phyloP scores from a whole-genome alignment of 2,113 vertebrate species.

The Syrmaticus mikado region DNA sequence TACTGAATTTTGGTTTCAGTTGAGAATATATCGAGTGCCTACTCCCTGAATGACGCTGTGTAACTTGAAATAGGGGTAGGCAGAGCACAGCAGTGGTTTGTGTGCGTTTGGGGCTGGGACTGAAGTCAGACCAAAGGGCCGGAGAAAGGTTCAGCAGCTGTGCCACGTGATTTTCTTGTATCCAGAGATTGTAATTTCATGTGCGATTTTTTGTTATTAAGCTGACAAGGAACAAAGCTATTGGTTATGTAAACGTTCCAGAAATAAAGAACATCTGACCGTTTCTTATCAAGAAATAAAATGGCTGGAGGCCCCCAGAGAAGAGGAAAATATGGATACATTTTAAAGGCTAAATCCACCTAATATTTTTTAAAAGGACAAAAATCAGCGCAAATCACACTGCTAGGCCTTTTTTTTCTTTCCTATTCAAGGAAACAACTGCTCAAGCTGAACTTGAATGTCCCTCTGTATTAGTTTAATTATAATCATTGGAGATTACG shows the following conservation, averaged over 20 bases:
- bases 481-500: slow-evolving; percentile 57
- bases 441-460: slow-evolving; percentile 17
- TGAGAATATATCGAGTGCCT: not conserved
- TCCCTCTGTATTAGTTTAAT: slow-evolving; percentile 64
- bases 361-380: not conserved
- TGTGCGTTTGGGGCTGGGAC: not conserved
- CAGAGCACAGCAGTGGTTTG: not conserved
- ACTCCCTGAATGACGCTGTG: not conserved
- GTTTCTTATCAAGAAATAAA: not conserved
- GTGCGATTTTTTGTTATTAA: not conserved
- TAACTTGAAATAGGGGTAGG: not conserved
- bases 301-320: not conserved
- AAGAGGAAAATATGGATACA: not conserved
- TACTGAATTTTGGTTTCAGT: not conserved
- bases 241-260: not conserved
- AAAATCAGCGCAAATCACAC: not conserved
- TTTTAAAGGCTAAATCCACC: not conserved
- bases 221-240: not conserved
- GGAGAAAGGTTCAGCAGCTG: not conserved
- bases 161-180: not conserved
- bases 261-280: not conserved
- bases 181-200: not conserved
- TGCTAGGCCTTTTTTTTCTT: not conserved
- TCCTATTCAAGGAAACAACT: slow-evolving; percentile 7
- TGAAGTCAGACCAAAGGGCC: not conserved